Percentiles rank a stretch among this genome's conserved stretches.
phyloP scores from a whole-genome alignment of 2,797 vertebrate species.

The Mastacembelus armatus region DNA sequence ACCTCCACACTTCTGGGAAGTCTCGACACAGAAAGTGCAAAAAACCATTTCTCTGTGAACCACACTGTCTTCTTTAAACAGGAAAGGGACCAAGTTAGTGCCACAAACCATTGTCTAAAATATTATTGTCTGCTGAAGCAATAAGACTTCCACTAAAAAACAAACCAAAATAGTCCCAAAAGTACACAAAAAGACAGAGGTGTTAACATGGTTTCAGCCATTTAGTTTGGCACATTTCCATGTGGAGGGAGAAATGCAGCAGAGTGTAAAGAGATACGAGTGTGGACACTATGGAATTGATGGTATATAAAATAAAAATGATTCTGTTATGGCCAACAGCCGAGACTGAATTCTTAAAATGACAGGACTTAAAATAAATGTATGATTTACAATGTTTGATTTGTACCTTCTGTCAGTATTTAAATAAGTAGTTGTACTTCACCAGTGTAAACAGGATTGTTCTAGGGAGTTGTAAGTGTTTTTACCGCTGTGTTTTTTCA shows the following conservation, averaged over 20 bases:
- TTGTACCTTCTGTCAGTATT: background rate
- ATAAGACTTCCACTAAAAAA: background rate
- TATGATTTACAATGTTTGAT: background rate
- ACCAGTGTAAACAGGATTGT: background rate
- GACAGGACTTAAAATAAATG: too few relatives aligned
- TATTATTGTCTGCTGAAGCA: background rate
- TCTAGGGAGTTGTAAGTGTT: background rate
- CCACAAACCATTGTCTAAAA: background rate
- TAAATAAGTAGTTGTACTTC: background rate
- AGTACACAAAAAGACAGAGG: background rate
- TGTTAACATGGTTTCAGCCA: background rate
- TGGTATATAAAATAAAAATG: too few relatives aligned
- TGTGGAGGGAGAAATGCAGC: background rate
- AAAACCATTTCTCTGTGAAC: background rate
- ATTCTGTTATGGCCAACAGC: too few relatives aligned
- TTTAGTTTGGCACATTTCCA: background rate
- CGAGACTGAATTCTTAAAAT: too few relatives aligned
- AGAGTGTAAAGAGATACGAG: too few relatives aligned
- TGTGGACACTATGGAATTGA: too few relatives aligned
- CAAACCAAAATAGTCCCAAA: background rate
- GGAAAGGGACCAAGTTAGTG: too few relatives aligned
- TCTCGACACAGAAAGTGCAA: background rate
- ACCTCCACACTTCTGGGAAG: background rate
- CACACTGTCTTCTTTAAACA: too few relatives aligned
- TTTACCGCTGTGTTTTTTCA: conserved; percentile 8